Evolutionary conservation across 2,797 vertebrate genomes (phyloP), one percentile per base, ranked within the genome.

Genomic region (Nasua narica): DNA sequence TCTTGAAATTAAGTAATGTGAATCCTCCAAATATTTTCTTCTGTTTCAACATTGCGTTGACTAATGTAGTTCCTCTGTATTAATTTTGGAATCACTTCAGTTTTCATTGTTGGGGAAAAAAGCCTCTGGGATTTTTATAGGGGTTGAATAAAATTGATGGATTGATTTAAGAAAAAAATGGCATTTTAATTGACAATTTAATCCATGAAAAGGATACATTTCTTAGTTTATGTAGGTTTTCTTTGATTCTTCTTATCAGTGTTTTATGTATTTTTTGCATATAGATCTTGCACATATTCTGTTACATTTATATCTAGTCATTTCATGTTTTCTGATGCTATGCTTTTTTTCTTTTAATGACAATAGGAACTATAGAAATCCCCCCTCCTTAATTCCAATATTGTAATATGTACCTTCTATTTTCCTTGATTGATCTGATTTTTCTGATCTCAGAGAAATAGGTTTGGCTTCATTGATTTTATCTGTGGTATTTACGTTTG

Each of bases 1-100:
- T 4, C n/a, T 86, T 70, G 52, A 95, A 90, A 95, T 91, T 60
- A 91, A 67, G 48, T 91, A 91, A 91, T 91, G 40, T 79, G 43
- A 95, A 12, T 79, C 35, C 4, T 81, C 35, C 25, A 70, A 60
- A 85, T 89, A 13, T 35, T 85, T 85, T 90, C 50, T 78, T 78
- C 60, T 50, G 37, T 52, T 60, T 78, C 40, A 78, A 74, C 83
- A 77, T 46, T 90, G 32, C 32, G n/a, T 54, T 74, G 35, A 82
- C 46, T 46, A 74, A 67, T 76, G 46, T 83, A 76, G 54, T 83
- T 54, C 37, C 12, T 65, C 35, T 76, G 43, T 74, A 8, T 46
- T 74, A 74, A 74, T 48, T 76, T 76, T 76, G 27, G 2, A 48
- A 48, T 76, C 72, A 76, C 8, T 76, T 48, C 15, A 76, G 72